These are phyloP conservation scores for Kryptolebias ocellatus DNA, from an alignment of 2,797 vertebrate species.

Conservation along the genomic window DNA sequence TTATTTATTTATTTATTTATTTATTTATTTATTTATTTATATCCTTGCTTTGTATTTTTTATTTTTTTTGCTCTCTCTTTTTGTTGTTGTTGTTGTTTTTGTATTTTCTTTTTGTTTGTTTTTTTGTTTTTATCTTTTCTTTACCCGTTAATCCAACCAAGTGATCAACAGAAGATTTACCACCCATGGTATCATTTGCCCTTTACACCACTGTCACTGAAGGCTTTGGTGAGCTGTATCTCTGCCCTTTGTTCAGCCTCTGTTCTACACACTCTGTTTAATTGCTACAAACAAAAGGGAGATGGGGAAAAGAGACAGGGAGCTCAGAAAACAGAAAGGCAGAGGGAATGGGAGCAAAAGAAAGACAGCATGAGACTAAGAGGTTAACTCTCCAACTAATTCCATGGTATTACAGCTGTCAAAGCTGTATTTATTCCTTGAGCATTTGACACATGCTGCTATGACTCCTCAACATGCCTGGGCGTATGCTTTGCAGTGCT, in stretches of 20 bases:
- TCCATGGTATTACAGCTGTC: conserved; percentile 58
- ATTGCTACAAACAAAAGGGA: conserved; percentile 23
- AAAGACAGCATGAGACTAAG: conserved; percentile 40
- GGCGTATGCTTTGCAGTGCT: conserved; percentile 8
- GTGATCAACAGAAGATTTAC: conserved; percentile 57
- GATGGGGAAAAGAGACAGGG: conserved; percentile 1
- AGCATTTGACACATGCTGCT: conserved; percentile 41
- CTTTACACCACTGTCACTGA: conserved; percentile 12
- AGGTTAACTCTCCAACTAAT: conserved; percentile 63
- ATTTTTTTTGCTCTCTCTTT: conserved; percentile 9
- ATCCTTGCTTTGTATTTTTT: background rate
- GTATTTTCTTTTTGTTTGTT: background rate
- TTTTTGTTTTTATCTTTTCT: conserved; percentile 2
- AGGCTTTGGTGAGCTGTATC: conserved; percentile 29
- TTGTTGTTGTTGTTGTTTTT: conserved; percentile 4
- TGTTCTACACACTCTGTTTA: conserved; percentile 26
- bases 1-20: background rate
- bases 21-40: background rate
- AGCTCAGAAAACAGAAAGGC: conserved; percentile 16
- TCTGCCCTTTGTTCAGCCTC: conserved; percentile 18
- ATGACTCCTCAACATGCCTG: conserved; percentile 25
- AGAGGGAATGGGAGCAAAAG: conserved; percentile 13
- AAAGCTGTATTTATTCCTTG: conserved; percentile 53
- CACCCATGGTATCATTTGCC: conserved; percentile 50
- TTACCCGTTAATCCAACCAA: conserved; percentile 27